Evolutionary conservation across 2,113 vertebrate species (phyloP).

Genomic region (Melanotaenia duboulayi): DNA sequence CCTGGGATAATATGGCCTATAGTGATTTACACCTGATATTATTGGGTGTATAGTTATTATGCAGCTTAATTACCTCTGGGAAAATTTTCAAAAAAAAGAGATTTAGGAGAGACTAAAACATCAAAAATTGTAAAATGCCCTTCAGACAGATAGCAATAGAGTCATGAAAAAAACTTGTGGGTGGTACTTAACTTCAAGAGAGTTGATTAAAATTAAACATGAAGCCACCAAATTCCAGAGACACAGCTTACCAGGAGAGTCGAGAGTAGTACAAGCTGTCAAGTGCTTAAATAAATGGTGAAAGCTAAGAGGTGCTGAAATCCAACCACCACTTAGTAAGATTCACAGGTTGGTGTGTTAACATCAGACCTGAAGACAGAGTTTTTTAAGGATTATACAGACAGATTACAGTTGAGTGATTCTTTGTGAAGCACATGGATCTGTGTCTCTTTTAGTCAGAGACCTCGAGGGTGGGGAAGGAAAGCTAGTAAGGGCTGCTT

Average conservation of each 20-base stretch:
- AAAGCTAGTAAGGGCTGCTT: neutral
- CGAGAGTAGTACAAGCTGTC: neutral
- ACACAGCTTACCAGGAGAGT: neutral
- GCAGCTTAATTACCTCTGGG: neutral
- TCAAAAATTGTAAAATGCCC: neutral
- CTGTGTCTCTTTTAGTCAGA: neutral
- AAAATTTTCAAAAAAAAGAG: neutral
- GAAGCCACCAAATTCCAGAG: neutral
- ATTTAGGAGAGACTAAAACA: neutral
- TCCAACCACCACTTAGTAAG: neutral
- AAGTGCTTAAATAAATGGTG: neutral
- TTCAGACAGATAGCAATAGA: neutral
- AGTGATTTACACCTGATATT: neutral
- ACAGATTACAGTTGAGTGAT: neutral
- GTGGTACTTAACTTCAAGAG: neutral
- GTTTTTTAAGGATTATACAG: neutral
- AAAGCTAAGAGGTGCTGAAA: neutral
- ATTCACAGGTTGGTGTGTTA: neutral
- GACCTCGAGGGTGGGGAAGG: neutral
- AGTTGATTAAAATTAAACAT: neutral
- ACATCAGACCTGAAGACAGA: neutral
- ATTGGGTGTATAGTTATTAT: neutral
- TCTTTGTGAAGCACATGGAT: neutral
- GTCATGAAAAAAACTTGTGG: neutral
- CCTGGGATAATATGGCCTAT: neutral